Base-by-base conservation (phyloP, 2,797 vertebrate genomes). In the Cacajao melanocephalus region DNA sequence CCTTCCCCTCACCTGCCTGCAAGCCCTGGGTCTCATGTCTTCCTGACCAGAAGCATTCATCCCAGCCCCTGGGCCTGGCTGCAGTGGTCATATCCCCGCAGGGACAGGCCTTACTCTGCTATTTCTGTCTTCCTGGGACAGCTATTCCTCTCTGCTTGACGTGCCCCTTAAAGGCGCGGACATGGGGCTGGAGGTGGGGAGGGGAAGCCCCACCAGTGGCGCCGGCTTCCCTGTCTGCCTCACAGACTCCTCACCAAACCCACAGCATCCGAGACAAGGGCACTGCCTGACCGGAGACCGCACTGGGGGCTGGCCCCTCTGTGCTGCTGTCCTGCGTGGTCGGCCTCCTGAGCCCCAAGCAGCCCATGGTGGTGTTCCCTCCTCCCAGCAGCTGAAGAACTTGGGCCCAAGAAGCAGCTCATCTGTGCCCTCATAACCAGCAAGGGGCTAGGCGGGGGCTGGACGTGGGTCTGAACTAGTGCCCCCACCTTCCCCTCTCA, bases 11-110 rank as follows among this genome's bases (percentile, higher is more conserved):
- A 10, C 28, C 14, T 30, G 48, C 48, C 12, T 20, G 50, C 36
- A 24, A 28, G 33, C 12, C 33, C n/a, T 12, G 5, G 26, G 67
- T 39, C n/a, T n/a, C 26, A n/a, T 24, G 24, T 72, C 24, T 93
- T 24, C 19, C 50, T 36, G 6, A 58, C 19, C 33, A 33, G 20
- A 20, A 26, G 15, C 39, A 12, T 24, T 52, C 48, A 39, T 55
- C 17, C 22, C 5, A 13, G 33, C 46, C 13, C 30, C 36, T n/a
- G 5, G 36, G 2, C 26, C 26, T 81, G 46, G 7, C 46, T 73
- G 36, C 36, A 57, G 17, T 4, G 8, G 36, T 55, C 6, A 1
- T 8, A 0, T 50, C 4, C 46, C 22, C 2, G 12, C 46, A 28
- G 22, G n/a, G n/a, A 39, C 26, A 11, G 70, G 30, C n/a, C 33